Evolutionary conservation across 2,888 invertebrate genomes (phyloP), one percentile per base, ranked within the genome.

Genomic region (Agriopis marginaria): DNA sequence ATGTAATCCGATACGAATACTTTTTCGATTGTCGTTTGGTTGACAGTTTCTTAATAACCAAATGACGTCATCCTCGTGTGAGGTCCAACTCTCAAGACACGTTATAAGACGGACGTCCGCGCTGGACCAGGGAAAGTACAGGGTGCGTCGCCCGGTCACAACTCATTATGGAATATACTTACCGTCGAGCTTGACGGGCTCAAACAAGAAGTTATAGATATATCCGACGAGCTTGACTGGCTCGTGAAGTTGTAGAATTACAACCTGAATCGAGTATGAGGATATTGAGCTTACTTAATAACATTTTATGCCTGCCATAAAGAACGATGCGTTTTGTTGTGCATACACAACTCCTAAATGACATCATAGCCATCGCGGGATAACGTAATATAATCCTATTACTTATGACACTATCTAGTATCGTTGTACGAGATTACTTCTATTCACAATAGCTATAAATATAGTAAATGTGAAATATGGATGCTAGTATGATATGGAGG

Each of bases 51-150:
- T 58, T 14, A 39, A 56, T 56, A 44, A 17, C 23, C 3, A 17
- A 63, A 23, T 71, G 72, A 70, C 72, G 72, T 71, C 72, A 73
- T 64, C 23, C 44, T 39, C 53, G 68, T 71, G 76, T 73, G 74
- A 63, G 70, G 75, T 73, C 69, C 56, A 59, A 56, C 7, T 40
- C 14, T 14, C 32, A 17, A 64, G 42, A 49, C 44, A 23, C 42
- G 17, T 66, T 66, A 64, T 51, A 69, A 61, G 70, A 66, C 49
- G 58, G 71, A 73, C 11, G 61, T 64, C 53, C 51, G 67, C 73
- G 73, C 77, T 75, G 69, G 74, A 74, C 71, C 72, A 70, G 76
- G 76, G 76, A 82, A 85, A 83, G 78, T 81, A 75, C 68, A 76
- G 75, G 77, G 78, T 77, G 82, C 77, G 75, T 56, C 75, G 66